Conservation (phyloP, 2,797 vertebrate species). For the Enteromius radiatus region DNA sequence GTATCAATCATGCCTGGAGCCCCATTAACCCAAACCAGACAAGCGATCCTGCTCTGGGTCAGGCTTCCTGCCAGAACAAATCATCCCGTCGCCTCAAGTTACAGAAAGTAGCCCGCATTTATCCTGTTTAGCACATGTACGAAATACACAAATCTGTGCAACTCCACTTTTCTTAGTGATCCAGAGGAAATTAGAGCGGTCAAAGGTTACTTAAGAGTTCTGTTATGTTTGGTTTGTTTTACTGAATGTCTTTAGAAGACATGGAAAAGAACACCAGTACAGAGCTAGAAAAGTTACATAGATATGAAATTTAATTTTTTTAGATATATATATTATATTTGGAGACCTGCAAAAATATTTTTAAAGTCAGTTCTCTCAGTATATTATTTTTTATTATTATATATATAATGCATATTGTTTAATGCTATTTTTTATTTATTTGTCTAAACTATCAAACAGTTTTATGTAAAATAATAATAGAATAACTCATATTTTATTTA, state of each 20-base stretch:
- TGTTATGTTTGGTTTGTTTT: not conserved
- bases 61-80: conserved; percentile 42
- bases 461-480: not conserved
- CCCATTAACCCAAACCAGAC: conserved; percentile 54
- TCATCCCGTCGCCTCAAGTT: conserved; percentile 37
- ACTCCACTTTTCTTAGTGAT: not conserved
- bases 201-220: not conserved
- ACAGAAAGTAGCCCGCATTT: conserved; percentile 22
- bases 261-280: not conserved
- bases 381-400: not conserved
- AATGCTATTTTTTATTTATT: not conserved
- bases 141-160: not conserved
- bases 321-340: not conserved
- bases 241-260: not conserved
- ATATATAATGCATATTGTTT: not conserved
- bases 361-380: not conserved
- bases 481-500: not conserved
- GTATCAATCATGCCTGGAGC: conserved; percentile 57
- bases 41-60: conserved; percentile 36
- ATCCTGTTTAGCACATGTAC: not conserved
- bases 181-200: not conserved
- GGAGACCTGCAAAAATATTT: not conserved
- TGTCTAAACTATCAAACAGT: too few species aligned
- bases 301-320: not conserved
- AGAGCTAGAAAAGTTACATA: not conserved